These are phyloP conservation scores for Drosophila arawakana DNA, from an alignment of 1,140 invertebrate genomes.

Conservation along the genomic window DNA sequence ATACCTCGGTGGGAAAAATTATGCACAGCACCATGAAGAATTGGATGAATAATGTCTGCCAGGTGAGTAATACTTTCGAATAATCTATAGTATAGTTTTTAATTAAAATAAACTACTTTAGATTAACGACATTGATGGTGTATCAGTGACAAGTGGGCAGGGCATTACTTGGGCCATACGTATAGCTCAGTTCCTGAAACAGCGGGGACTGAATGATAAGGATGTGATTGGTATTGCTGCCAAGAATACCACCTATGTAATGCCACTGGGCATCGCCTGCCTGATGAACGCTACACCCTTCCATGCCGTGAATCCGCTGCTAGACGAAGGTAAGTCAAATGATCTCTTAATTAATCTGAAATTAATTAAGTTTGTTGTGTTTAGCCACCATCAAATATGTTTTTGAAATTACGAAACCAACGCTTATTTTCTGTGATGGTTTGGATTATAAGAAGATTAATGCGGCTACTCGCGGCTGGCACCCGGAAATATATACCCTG, in stretches of 20 bases:
- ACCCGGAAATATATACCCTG: conserved; percentile 68
- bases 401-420: conserved; percentile 65
- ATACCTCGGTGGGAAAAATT: conserved; percentile 58
- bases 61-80: conserved; percentile 35
- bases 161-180: conserved; percentile 67
- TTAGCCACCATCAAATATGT: conserved; percentile 64
- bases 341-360: no score
- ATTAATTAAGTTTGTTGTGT: not conserved
- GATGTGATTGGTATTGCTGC: conserved; percentile 75
- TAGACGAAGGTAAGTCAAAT: conserved; percentile 59
- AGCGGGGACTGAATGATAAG: conserved; percentile 58
- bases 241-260: conserved; percentile 69
- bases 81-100: not conserved
- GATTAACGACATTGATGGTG: conserved; percentile 66
- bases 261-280: conserved; percentile 70
- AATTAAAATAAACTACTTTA: conserved; percentile 1
- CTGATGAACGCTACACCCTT: conserved; percentile 74
- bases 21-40: conserved; percentile 66
- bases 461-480: conserved; percentile 53
- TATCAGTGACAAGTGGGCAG: conserved; percentile 55
- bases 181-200: conserved; percentile 66
- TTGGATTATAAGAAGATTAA: conserved; percentile 63
- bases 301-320: conserved; percentile 59
- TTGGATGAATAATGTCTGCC: conserved; percentile 68
- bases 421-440: conserved; percentile 74